phyloP scores from a whole-genome alignment of 2,888 invertebrate genomes.

The Taphrorychus bicolor region DNA sequence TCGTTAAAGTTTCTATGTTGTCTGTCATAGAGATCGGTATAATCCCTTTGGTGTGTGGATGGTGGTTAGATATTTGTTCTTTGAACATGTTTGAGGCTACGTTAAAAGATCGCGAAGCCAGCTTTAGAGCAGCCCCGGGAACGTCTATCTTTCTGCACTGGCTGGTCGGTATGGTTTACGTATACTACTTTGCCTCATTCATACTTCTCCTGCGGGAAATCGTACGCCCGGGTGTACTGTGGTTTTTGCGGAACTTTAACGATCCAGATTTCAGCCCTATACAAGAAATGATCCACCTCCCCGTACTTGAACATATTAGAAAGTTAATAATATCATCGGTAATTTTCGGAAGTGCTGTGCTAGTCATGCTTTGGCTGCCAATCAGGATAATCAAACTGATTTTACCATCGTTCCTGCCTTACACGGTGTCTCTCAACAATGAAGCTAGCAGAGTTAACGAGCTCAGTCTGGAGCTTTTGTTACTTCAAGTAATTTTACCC shows the following conservation, averaged over 20 bases:
- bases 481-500: slow-evolving; percentile 93
- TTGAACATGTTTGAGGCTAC: slow-evolving; percentile 90
- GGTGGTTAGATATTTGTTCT: slow-evolving; percentile 99
- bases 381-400: slow-evolving; percentile 82
- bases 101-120: slow-evolving; percentile 84
- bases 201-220: slow-evolving; percentile 92
- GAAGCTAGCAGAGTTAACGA: slow-evolving; percentile 91
- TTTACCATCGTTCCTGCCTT: slow-evolving; percentile 91
- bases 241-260: slow-evolving; percentile 97
- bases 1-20: slow-evolving; percentile 89
- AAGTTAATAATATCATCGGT: slow-evolving; percentile 92
- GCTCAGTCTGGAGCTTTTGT: slow-evolving; percentile 88
- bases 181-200: slow-evolving; percentile 98
- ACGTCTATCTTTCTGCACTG: slow-evolving; percentile 98
- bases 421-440: slow-evolving; percentile 80
- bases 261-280: slow-evolving; percentile 99
- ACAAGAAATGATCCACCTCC: slow-evolving; percentile 98
- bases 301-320: slow-evolving; percentile 89
- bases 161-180: slow-evolving; percentile 98
- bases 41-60: slow-evolving; percentile 95
- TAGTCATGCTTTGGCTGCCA: slow-evolving; percentile 96
- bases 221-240: slow-evolving; percentile 93
- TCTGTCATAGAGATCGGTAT: slow-evolving; percentile 98
- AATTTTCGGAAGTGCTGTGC: slow-evolving; percentile 94
- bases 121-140: slow-evolving; percentile 90